These are phyloP conservation scores for Crotophaga sulcirostris DNA, from an alignment of 2,113 vertebrate species.

Conservation along the genomic window DNA sequence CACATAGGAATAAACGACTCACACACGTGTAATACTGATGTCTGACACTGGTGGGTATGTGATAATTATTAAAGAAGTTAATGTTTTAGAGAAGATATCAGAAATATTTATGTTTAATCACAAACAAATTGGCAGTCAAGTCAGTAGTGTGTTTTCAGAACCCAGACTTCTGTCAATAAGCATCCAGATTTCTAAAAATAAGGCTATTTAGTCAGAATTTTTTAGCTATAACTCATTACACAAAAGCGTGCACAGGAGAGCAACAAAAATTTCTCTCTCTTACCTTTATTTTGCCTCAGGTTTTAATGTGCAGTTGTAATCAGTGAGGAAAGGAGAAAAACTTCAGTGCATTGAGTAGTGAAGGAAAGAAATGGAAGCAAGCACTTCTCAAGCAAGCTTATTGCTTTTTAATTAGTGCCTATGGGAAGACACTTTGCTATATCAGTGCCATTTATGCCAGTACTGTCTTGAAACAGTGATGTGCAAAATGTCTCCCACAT, in stretches of 20 bases:
- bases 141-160: background rate
- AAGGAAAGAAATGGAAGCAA: slow-evolving; percentile 9
- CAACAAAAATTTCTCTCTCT: background rate
- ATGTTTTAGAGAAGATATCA: background rate
- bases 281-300: background rate
- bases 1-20: background rate
- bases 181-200: background rate
- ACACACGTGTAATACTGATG: background rate
- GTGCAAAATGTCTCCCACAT: slow-evolving; percentile 52
- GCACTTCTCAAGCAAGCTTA: slow-evolving; percentile 9
- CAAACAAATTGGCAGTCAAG: background rate
- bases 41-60: background rate
- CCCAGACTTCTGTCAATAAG: background rate
- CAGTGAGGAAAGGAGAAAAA: slow-evolving; percentile 5
- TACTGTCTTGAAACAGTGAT: slow-evolving; percentile 50
- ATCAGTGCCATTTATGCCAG: slow-evolving; percentile 21
- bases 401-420: slow-evolving; percentile 73
- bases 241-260: background rate
- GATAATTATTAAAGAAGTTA: background rate
- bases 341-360: background rate
- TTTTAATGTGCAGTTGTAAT: slow-evolving; percentile 30
- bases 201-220: background rate
- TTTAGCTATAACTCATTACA: background rate
- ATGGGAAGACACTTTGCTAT: slow-evolving; percentile 54
- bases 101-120: background rate